Percentiles rank a stretch among this genome's conserved stretches.
Evolutionary conservation across 2,888 invertebrate genomes (phyloP).

Genomic region (Aricia artaxerxes): DNA sequence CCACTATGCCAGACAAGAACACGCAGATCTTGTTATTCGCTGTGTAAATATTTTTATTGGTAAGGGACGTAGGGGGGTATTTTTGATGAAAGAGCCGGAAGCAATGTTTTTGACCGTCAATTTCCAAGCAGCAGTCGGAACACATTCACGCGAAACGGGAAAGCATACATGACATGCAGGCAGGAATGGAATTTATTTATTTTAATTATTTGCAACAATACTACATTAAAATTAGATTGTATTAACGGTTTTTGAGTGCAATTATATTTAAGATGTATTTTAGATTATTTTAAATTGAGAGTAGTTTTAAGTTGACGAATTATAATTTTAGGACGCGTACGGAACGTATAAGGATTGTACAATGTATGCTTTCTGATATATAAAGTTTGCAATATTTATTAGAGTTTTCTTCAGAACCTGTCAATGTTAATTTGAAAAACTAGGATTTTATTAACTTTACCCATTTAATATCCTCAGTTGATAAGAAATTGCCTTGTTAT

Average conservation of each 20-base stretch:
- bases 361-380: conserved; percentile 65
- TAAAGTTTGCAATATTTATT: conserved; percentile 52
- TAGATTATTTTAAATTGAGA: conserved; percentile 32
- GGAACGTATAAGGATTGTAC: conserved; percentile 45
- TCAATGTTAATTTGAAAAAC: neutral
- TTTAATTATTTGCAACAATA: conserved; percentile 26
- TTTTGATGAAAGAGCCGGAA: too few species aligned
- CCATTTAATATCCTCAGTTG: too few species aligned
- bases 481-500: neutral
- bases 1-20: too few species aligned
- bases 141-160: conserved; percentile 2
- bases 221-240: conserved; percentile 13
- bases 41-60: too few species aligned
- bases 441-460: neutral
- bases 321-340: conserved; percentile 37
- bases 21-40: too few species aligned
- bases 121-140: conserved; percentile 23
- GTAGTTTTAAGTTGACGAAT: conserved; percentile 33
- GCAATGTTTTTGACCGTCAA: neutral
- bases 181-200: neutral
- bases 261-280: conserved; percentile 30
- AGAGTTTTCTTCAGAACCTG: conserved; percentile 34
- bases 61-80: too few species aligned
- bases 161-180: conserved; percentile 26
- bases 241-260: conserved; percentile 32